Evolutionary conservation across 2,797 vertebrate genomes (phyloP), one percentile per base, ranked within the genome.

Genomic region (Semotilus atromaculatus): DNA sequence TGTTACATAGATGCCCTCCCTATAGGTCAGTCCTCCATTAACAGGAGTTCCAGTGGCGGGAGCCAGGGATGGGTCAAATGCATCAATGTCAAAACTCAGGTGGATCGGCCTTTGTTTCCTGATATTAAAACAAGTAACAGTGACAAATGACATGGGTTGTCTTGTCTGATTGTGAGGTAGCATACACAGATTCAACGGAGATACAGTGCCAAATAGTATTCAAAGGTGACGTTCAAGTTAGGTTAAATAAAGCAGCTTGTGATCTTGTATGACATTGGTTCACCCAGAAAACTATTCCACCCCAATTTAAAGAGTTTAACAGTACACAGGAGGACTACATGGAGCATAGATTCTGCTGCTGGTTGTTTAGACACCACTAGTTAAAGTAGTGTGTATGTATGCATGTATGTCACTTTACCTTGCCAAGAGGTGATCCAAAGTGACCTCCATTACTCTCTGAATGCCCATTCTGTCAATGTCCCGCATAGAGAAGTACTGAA

Each of bases 1-100:
- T 18, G 97, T 93, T 89, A 99, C 95, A 91, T 98, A 99, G 92
- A 99, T 96, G 84, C 98, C 98, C 93, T 99, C 98, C 91, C 98
- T 96, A 90, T 99, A 99, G n/a, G 97, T 99, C 91, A 99, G 77
- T 70, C 98, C 98, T n/a, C 98, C 98, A 1, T 96, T 96, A 84
- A 98, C 98, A 21, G 97, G 97, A 1, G 97, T 99, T 85, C 98
- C 98, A 0, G 98, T 99, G 84, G 98, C 97, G 3, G 98, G 97
- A 89, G 98, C 98, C 92, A 99, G 89, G 4, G 97, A 94, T 11
- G 98, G 98, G 90, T 99, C 98, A 87, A 99, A 99, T 0, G 98
- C 97, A 70, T 99, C 98, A 16, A 99, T 99, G 90, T 99, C 98
- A 83, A 98, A 99, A 92, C 98, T 99, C 88, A 99, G 88, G 87